phyloP scores from a whole-genome alignment of 2,797 vertebrate species.

The Gymnocypris eckloni region DNA sequence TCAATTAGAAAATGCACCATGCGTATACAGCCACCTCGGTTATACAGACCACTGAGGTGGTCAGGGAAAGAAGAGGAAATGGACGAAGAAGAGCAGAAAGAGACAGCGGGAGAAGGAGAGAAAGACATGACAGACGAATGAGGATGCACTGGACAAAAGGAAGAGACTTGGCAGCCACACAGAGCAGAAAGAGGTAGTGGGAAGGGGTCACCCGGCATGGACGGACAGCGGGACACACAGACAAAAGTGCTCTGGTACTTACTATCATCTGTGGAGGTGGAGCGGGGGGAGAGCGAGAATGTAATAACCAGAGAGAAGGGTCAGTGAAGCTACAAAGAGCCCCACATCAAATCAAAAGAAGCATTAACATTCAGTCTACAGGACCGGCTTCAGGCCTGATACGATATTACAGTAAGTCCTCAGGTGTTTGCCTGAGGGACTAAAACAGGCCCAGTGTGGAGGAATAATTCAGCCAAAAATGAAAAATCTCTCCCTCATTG shows the following conservation, averaged over 20 bases:
- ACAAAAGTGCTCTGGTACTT: conserved; percentile 94
- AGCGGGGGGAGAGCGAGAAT: conserved; percentile 84
- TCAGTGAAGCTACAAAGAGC: conserved; percentile 85
- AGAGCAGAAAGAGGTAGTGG: conserved; percentile 78
- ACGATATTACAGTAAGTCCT: too few species aligned
- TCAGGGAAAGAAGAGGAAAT: conserved; percentile 57
- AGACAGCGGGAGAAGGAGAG: conserved; percentile 60
- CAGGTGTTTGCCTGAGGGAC: conserved; percentile 21
- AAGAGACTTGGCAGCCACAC: conserved; percentile 82
- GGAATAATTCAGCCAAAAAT: conserved; percentile 18
- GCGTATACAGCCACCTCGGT: conserved; percentile 76
- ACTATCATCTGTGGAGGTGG: conserved; percentile 98
- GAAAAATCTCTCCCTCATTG: background rate
- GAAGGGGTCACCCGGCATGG: conserved; percentile 74
- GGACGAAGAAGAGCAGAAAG: conserved; percentile 56
- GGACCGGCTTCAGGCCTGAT: conserved; percentile 42
- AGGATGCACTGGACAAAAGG: conserved; percentile 48
- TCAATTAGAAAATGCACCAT: conserved; percentile 84
- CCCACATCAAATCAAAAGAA: conserved; percentile 79
- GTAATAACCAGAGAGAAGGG: conserved; percentile 92
- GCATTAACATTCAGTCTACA: conserved; percentile 60
- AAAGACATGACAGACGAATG: conserved; percentile 36
- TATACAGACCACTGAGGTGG: conserved; percentile 44
- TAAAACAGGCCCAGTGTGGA: background rate
- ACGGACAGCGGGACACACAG: conserved; percentile 88